phyloP scores from a whole-genome alignment of 64 coral and sea anemone species.

The Actinia tenebrosa region DNA sequence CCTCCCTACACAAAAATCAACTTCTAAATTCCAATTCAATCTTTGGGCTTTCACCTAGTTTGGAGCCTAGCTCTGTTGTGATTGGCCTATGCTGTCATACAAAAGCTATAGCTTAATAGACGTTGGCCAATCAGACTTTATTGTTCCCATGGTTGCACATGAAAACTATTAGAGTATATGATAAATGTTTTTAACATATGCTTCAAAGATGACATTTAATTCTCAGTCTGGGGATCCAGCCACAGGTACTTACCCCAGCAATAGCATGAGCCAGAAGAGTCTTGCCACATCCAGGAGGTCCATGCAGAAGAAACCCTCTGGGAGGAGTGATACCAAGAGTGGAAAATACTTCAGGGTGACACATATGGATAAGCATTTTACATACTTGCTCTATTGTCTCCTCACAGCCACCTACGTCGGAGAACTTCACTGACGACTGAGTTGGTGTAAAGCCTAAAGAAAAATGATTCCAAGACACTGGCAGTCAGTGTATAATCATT shows the following conservation, averaged over 20 bases:
- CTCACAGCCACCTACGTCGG: slow-evolving; percentile 86
- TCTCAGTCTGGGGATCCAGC: too few species aligned
- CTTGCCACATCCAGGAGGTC: slow-evolving; percentile 97
- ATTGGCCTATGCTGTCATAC: too few species aligned
- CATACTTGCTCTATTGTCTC: slow-evolving; percentile 81
- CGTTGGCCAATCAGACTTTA: too few species aligned
- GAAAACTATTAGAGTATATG: too few species aligned
- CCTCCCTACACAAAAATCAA: too few species aligned
- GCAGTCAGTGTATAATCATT: not conserved
- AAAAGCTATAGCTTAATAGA: too few species aligned
- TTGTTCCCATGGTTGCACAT: too few species aligned
- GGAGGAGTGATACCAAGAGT: slow-evolving; percentile 87
- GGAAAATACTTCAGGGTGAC: slow-evolving; percentile 87
- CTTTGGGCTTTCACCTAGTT: too few species aligned
- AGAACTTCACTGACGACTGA: slow-evolving; percentile 70
- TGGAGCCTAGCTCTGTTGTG: too few species aligned
- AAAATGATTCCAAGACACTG: not conserved
- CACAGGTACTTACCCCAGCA: slow-evolving; percentile 65
- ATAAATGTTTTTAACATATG: too few species aligned
- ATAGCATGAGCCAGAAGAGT: slow-evolving; percentile 91
- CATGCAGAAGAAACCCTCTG: slow-evolving; percentile 94
- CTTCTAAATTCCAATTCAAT: too few species aligned
- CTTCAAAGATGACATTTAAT: too few species aligned
- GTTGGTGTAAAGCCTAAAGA: slow-evolving; percentile 51
- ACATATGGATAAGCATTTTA: slow-evolving; percentile 89